Evolutionary conservation across 2,797 vertebrate species (phyloP), one percentile per base, ranked within the genome.

Genomic region (Sparidentex hasta): DNA sequence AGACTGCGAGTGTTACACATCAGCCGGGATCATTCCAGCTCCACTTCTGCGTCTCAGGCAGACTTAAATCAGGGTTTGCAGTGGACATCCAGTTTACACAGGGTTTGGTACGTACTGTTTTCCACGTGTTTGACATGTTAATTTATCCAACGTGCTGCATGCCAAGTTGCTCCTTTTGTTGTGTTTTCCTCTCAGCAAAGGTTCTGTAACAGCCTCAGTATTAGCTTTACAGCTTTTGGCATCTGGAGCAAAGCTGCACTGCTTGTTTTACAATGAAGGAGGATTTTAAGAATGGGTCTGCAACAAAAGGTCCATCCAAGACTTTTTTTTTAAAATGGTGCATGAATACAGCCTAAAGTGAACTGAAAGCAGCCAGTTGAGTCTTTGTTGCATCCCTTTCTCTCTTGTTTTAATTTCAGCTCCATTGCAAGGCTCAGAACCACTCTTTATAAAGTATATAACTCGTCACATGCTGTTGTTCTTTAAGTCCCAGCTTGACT

Each of bases 61-160:
- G 78, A 61, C 81, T 57, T 38, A 14, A 48, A 73, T 17, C 51
- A 41, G 25, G 33, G 67, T n/a, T 46, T 62, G 17, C 21, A 20
- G 65, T 54, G 74, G 76, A 82, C 44, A 2, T 73, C 43, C 63
- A 65, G 72, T 75, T 44, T 38, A 43, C 77, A 27, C 27, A 3
- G 43, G 8, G 9, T 71, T 71, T 64, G 88, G 91, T 93, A 91
- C 61, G 93, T 90, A 65, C 72, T 8, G 5, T 54, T 82, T 76
- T 59, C 13, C 20, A 17, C 0, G 4, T 33, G 4, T 62, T 54
- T 74, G 27, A 46, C 23, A 38, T 68, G 38, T 65, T 75, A 27
- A 73, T 72, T n/a, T 50, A 58, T 68, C 46, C 52, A 56, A 63
- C n/a, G 1, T 71, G 47, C 47, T 68, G 69, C 70, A 64, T 81